A percentile compares a stretch with the other conserved stretches of the same genome.
Evolutionary conservation across 2,888 invertebrate species (phyloP).

Genomic region (Euclidia mi): DNA sequence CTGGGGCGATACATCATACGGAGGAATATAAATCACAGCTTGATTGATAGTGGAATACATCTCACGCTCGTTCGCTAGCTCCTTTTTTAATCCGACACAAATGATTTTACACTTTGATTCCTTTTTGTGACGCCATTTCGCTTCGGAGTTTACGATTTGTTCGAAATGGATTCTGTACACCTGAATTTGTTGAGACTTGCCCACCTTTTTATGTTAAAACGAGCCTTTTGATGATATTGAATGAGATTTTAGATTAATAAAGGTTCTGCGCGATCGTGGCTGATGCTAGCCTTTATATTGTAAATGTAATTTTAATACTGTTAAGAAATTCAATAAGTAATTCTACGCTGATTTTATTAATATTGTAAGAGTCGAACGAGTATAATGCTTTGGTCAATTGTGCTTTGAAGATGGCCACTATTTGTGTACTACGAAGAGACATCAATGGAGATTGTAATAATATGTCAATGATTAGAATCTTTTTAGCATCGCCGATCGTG

Average conservation of each 20-base stretch:
- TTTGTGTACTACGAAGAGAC: conserved; percentile 32
- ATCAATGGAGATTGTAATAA: conserved; percentile 10
- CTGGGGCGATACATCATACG: conserved; percentile 85
- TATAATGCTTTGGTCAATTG: conserved; percentile 28
- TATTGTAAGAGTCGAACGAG: conserved; percentile 27
- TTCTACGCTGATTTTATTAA: conserved; percentile 40
- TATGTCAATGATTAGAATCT: conserved; percentile 19
- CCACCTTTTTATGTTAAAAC: conserved; percentile 48
- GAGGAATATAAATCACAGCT: conserved; percentile 86
- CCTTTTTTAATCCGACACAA: conserved; percentile 88
- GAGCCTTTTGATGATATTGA: conserved; percentile 48
- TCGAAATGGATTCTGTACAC: conserved; percentile 58
- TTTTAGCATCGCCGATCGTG: conserved; percentile 37
- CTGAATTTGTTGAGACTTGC: conserved; percentile 40
- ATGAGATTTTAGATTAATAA: conserved; percentile 50
- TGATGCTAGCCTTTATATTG: conserved; percentile 37
- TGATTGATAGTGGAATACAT: conserved; percentile 88
- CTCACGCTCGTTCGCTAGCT: conserved; percentile 86
- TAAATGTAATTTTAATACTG: conserved; percentile 49
- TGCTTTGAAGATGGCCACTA: conserved; percentile 26
- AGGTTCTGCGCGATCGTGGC: conserved; percentile 37
- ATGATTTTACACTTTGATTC: conserved; percentile 88
- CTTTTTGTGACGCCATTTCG: conserved; percentile 83
- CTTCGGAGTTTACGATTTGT: conserved; percentile 75
- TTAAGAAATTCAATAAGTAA: conserved; percentile 43